Percentiles rank a stretch among this genome's conserved stretches.
phyloP scores from a whole-genome alignment of 2,797 vertebrate species.

The Falco naumanni region DNA sequence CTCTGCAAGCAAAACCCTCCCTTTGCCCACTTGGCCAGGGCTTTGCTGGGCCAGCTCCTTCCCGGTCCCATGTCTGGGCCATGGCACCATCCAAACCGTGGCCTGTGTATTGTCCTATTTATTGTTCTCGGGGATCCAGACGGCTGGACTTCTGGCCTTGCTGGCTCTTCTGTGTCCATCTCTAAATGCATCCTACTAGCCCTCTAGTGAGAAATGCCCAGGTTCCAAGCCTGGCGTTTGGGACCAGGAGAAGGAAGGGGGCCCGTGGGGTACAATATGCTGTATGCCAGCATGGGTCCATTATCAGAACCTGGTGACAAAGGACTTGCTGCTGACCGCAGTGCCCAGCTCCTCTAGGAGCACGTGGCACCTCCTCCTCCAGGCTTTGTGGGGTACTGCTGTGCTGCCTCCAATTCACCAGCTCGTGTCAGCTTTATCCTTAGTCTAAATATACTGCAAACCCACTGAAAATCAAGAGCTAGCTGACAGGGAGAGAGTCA shows the following conservation, averaged over 20 bases:
- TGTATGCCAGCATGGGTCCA: accelerated
- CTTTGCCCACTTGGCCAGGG: neutral
- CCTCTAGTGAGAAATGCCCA: neutral
- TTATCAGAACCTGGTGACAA: accelerated
- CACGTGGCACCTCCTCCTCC: neutral
- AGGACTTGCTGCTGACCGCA: neutral
- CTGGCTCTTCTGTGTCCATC: neutral
- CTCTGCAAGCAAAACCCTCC: neutral
- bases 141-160: neutral
- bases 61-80: accelerated
- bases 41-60: neutral
- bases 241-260: neutral
- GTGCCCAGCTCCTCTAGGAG: neutral
- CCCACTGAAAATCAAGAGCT: neutral
- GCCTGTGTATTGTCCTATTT: neutral
- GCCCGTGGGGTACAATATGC: accelerated
- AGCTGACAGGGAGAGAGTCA: neutral
- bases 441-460: neutral
- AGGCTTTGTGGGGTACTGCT: neutral
- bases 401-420: neutral
- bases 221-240: neutral
- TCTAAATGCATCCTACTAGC: neutral
- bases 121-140: neutral
- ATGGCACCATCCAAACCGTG: accelerated
- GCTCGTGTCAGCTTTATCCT: neutral